phyloP scores from a whole-genome alignment of 92 coral and sea anemone species.

The Metridium senile region DNA sequence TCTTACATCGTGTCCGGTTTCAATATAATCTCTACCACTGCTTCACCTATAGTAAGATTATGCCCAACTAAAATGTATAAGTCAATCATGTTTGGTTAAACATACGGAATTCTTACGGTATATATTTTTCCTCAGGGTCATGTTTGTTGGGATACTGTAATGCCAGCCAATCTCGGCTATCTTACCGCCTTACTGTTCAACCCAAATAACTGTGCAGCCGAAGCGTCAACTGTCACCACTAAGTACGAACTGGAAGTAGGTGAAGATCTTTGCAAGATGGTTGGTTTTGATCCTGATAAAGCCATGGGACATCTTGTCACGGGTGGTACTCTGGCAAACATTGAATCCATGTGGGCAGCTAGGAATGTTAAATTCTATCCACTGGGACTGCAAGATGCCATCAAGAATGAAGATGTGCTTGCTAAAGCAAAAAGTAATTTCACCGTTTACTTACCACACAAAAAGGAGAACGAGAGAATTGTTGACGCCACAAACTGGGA shows the following conservation, averaged over 20 bases:
- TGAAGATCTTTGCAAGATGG: slow-evolving; percentile 76
- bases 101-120: too few species aligned
- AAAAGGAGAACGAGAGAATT: slow-evolving; percentile 31
- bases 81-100: background rate
- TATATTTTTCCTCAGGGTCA: slow-evolving; percentile 80
- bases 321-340: slow-evolving; percentile 91
- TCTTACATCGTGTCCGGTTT: too few species aligned
- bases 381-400: slow-evolving; percentile 78
- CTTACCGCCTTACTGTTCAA: slow-evolving; percentile 82
- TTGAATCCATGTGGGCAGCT: slow-evolving; percentile 91
- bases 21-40: too few species aligned
- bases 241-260: slow-evolving; percentile 79
- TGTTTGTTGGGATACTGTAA: slow-evolving; percentile 84
- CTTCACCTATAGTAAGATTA: too few species aligned
- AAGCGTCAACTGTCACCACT: slow-evolving; percentile 73
- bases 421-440: slow-evolving; percentile 51
- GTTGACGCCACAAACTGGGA: slow-evolving; percentile 74
- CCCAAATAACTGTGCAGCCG: slow-evolving; percentile 86
- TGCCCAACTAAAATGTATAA: background rate
- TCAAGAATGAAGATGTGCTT: slow-evolving; percentile 52
- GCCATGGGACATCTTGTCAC: slow-evolving; percentile 73
- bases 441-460: slow-evolving; percentile 55
- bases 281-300: slow-evolving; percentile 69
- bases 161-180: slow-evolving; percentile 87
- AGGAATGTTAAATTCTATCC: slow-evolving; percentile 86